Base-by-base conservation (phyloP, 2,113 vertebrate genomes). In the Kryptolebias marmoratus region DNA sequence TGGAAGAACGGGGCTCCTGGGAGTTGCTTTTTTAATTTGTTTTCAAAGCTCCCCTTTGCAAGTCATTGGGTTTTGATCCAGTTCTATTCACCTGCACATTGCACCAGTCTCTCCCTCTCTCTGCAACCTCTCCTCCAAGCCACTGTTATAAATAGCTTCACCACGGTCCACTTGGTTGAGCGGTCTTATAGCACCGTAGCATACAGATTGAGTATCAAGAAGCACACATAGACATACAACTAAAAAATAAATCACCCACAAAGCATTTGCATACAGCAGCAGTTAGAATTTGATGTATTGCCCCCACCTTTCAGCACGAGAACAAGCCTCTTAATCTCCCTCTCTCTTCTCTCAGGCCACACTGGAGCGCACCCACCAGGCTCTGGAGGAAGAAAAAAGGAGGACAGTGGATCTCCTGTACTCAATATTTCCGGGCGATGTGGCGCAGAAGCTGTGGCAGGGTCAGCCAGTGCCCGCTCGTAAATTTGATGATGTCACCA, bases 401-500 rank as follows among this genome's bases (percentile, higher is more conserved):
- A 96, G 96, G 81, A 99, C 98, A 0, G 98, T 99, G 58, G 98
- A 99, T 87, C 96, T 99, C 47, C 95, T 99, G 0, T 97, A 97
- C 89, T 99, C 97, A 53, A 99, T 99, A 86, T 99, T 99, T 84
- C 98, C 98, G 0, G 98, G 97, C 0, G 96, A 99, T 48, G 97
- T 99, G 84, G 98, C 98, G 8, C 98, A 98, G 92, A 96, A 96
- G 31, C 18, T 99, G 83, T 99, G 98, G 98, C 97, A 98, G 90
- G 97, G 96, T 10, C 94, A 97, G 78, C 94, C 94, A 0, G 97
- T 99, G 32, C 96, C 96, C 28, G 98, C 98, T 73, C 94, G 96
- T 57, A 99, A 99, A 87, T 99, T 99, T 36, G 96, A 99, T 52
- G 96, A 99, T 3, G 97, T 99, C 74, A 99, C 98, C 77, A 99